A percentile compares a stretch with the other conserved stretches of the same genome.
phyloP scores from a whole-genome alignment of 2,888 invertebrate species.

The Sminthurides aquaticus region DNA sequence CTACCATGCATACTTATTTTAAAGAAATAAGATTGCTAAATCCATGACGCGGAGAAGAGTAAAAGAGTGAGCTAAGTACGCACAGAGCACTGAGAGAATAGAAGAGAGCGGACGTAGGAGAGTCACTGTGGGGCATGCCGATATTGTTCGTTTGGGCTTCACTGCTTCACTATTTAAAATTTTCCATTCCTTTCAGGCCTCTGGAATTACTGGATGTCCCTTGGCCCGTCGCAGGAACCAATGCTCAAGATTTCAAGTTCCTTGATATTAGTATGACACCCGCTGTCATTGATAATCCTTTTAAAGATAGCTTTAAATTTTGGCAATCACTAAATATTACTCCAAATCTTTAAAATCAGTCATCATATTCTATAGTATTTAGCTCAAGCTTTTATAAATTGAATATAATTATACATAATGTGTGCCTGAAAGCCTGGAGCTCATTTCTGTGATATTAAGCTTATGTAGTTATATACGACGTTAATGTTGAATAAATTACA shows the following conservation, averaged over 20 bases:
- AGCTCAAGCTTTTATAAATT: no score
- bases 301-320: constrained; percentile 3
- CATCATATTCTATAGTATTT: no score
- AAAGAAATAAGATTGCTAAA: no score
- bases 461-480: no score
- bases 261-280: constrained; percentile 6
- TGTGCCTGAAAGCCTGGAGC: no score
- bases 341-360: neutral
- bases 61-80: neutral
- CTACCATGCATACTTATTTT: no score
- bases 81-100: neutral
- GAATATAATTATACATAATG: no score
- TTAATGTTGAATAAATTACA: no score
- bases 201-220: constrained; percentile 1
- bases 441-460: no score
- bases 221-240: neutral
- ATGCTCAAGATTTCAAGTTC: constrained; percentile 6
- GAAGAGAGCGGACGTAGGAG: neutral
- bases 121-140: neutral
- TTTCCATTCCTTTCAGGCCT: neutral
- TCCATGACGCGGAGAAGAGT: no score
- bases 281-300: neutral
- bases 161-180: neutral
- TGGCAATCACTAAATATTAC: constrained; percentile 4
- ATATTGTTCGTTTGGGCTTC: neutral